Base-by-base conservation (phyloP, 1,140 invertebrate species). In the Heterodera carotae region DNA sequence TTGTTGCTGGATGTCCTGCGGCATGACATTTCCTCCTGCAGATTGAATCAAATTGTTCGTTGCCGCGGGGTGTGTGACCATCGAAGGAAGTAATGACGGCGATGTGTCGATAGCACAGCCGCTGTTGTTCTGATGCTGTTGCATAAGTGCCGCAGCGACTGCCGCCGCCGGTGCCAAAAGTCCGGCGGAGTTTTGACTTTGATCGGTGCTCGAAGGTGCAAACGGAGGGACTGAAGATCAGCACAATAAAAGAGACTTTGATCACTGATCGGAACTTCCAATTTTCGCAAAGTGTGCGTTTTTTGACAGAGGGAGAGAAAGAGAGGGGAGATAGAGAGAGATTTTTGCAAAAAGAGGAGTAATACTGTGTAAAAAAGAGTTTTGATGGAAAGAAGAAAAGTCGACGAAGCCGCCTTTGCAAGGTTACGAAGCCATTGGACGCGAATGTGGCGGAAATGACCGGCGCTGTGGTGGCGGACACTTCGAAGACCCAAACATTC, bases 131-230 rank as follows among this genome's bases (percentile, higher is more conserved):
- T 68, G 66, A 22, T 70, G 75, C 43, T 76, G 75, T 33, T 76
- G 75, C 33, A 75, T 75, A 60, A 76, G 53, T 18, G 64, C 75
- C 12, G 75, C 70, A 53, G 75, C 75, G 33, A 75, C 75, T 22
- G 75, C 64, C n/a, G 56, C 72, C 12, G 72, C 72, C n/a, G 64
- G 39, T 4, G 72, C 72, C 2, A 64, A 56, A 5, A 64, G n/a
- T n/a, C n/a, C 22, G 25, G 22, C 56, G 31, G 72, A 31, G 36
- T 15, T 22, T 62, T 36, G n/a, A 34, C 10, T 56, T 56, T 56
- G 48, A 4, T 56, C 48, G 12, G 48, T 56, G 15, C 15, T 56
- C 15, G 48, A 25, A 56, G 22, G 5, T 1, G 18, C 48, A 56
- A 18, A 56, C 15, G 48, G 48, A 56, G 5, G 48, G 15, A 56